Evolutionary conservation across 2,797 vertebrate species (phyloP), one percentile per base, ranked within the genome.

Genomic region (Amblyraja radiata): DNA sequence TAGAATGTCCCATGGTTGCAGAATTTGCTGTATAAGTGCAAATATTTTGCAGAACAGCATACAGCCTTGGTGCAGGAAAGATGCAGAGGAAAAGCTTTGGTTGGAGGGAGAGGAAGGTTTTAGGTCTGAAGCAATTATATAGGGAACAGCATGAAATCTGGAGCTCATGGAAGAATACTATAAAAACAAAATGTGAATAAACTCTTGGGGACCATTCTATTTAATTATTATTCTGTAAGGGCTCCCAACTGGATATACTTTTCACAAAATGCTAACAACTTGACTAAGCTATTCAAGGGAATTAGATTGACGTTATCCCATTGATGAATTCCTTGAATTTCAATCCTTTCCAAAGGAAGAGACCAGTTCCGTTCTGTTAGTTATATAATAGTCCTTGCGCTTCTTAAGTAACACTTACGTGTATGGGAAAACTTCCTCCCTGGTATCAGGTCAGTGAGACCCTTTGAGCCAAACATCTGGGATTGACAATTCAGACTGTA

Each of bases 321-420:
- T 32, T 21, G 3, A 74, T 46, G 39, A 91, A 91, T 91, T 54
- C 68, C 68, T 91, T 91, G 68, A 74, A 91, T 74, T 71, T 91
- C 21, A 1, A 73, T 36, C 88, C 36, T 91, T 73, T 91, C 88
- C 65, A 46, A 74, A 46, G 36, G 36, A 21, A 74, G 32, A 25
- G 36, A 2, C 36, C 68, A 36, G 16, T 36, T 68, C 65, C 5
- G 16, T 90, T 71, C 63, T 25, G 23, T 73, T 91, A 46, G 88
- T 39, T 46, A 91, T 14, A 14, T 28, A 71, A 46, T 46, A 18
- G 36, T 0, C 4, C 68, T 74, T 86, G n/a, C 32, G 73, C 88
- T 74, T 46, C 21, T 83, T 83, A 83, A 91, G 32, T 74, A 32
- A 79, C 28, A 36, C 32, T 54, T 73, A 32, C 46, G 21, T 91